Evolutionary conservation across 2,888 invertebrate species (phyloP), one percentile per base, ranked within the genome.

Genomic region (Heliconius ismenius): DNA sequence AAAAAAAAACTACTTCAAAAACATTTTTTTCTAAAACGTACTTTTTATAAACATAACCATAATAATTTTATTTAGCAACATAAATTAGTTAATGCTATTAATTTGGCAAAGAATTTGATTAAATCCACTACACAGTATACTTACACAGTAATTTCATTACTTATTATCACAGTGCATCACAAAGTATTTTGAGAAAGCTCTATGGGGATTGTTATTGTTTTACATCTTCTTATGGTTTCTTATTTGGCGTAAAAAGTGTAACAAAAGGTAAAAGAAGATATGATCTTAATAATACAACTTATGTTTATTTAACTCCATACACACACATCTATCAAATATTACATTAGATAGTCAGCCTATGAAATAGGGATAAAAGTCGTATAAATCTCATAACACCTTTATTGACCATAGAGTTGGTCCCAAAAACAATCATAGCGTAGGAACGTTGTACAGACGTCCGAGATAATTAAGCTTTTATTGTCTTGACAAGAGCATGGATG

Each of bases 401-500:
- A 72, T 72, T 60, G 60, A 58, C 72, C 65, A 54, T 58, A 64
- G 63, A 64, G 49, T 39, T 11, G 39, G 62, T 36, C 43, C 72
- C 65, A 21, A 67, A 73, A 78, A 72, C 77, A 75, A 75, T 78
- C 77, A 78, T 72, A 75, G 63, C 49, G 70, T 24, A 76, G 24
- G n/a, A 75, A 70, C 70, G 63, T 43, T 68, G 67, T 70, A 49
- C 32, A n/a, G 49, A 65, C 58, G 64, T 60, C 60, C 60, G 74
- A 73, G 76, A 78, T 78, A 79, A 81, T 79, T 79, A 81, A 81
- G 65, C 64, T 76, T 81, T 79, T 80, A 81, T 79, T 80, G 80
- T 81, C 79, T 76, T 64, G 75, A 79, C 79, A 78, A 79, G 78
- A 69, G 54, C 63, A 67, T 78, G 78, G 81, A 75, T 75, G 80